Percentiles rank a stretch among this genome's conserved stretches.
Evolutionary conservation across 2,888 invertebrate species (phyloP).

Genomic region (Saturnia japonica): DNA sequence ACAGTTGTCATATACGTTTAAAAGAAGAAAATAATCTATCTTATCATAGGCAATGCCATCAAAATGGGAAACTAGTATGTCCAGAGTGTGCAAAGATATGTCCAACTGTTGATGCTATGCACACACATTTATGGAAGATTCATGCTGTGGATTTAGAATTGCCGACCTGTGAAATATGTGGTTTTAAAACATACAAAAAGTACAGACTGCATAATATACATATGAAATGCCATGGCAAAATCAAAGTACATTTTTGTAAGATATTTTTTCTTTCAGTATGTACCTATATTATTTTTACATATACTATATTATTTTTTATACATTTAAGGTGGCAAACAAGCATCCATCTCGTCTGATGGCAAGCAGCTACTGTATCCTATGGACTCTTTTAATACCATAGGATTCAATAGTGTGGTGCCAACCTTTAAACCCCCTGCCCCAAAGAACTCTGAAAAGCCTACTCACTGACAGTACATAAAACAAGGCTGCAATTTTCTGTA

Average conservation of each 20-base stretch:
- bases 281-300: not conserved
- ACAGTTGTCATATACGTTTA: constrained; percentile 81
- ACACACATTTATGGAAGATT: constrained; percentile 89
- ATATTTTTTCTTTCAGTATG: constrained; percentile 21
- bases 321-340: no score
- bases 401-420: no score
- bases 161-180: constrained; percentile 88
- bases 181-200: constrained; percentile 86
- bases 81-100: constrained; percentile 84
- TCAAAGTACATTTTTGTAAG: constrained; percentile 83
- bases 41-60: constrained; percentile 86
- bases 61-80: constrained; percentile 78
- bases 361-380: no score
- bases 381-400: no score
- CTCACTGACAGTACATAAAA: no score
- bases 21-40: constrained; percentile 81
- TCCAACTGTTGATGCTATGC: constrained; percentile 84
- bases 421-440: no score
- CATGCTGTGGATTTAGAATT: constrained; percentile 91
- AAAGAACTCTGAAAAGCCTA: no score
- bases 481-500: no score
- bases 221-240: constrained; percentile 87
- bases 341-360: no score
- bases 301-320: no score
- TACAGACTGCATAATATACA: constrained; percentile 88